Evolutionary conservation across 2,113 vertebrate genomes (phyloP).

Genomic region (Mesitornis unicolor): DNA sequence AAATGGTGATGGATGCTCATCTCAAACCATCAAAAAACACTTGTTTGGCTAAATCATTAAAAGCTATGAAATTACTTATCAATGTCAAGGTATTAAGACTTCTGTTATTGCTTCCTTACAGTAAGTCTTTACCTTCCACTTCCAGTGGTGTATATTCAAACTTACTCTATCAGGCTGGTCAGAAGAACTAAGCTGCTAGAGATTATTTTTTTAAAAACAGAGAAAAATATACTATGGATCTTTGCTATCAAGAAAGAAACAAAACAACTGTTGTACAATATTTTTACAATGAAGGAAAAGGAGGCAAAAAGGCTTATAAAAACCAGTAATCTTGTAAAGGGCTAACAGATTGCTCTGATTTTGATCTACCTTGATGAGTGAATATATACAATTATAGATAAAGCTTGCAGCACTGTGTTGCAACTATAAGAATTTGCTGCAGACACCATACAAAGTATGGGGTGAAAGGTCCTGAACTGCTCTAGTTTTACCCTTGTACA

Average conservation of each 20-base stretch:
- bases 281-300: not conserved
- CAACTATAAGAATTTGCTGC: not conserved
- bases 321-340: not conserved
- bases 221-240: not conserved
- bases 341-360: not conserved
- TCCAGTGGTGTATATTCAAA: not conserved
- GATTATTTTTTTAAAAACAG: not conserved
- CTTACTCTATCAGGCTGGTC: not conserved
- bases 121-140: not conserved
- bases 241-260: not conserved
- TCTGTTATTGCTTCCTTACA: not conserved
- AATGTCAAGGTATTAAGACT: not conserved
- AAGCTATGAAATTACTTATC: conserved; percentile 23
- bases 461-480: not conserved
- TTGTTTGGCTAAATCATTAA: conserved; percentile 7
- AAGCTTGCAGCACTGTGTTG: not conserved
- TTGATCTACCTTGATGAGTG: not conserved
- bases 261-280: not conserved
- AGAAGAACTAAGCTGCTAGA: not conserved
- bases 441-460: not conserved
- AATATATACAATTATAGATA: not conserved
- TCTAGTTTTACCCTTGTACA: not conserved
- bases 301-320: not conserved
- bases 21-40: not conserved
- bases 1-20: not conserved